phyloP scores from a whole-genome alignment of 2,113 vertebrate species.

The Regulus satrapa region DNA sequence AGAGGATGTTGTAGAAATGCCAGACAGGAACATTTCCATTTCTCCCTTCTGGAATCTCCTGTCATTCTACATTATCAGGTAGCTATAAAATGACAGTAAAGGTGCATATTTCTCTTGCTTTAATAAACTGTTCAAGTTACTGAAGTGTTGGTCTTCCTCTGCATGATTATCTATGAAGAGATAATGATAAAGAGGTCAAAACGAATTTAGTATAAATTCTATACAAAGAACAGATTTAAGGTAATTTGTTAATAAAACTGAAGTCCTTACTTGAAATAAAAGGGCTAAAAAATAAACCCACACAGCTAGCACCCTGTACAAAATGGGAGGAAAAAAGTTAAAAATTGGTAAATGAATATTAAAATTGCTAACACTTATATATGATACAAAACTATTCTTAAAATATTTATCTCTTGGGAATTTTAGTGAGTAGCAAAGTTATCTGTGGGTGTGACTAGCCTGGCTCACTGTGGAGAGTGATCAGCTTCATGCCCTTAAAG shows the following conservation, averaged over 20 bases:
- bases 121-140: background rate
- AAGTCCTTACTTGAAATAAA: background rate
- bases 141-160: background rate
- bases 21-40: background rate
- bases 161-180: background rate
- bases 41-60: background rate
- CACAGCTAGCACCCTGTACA: background rate
- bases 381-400: background rate
- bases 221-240: background rate
- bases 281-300: background rate
- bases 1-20: background rate
- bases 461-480: background rate
- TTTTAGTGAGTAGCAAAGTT: background rate
- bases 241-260: background rate
- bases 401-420: background rate
- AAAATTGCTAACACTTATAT: background rate
- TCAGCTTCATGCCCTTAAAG: background rate
- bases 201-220: background rate
- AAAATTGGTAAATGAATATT: background rate
- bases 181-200: background rate
- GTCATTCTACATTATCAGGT: background rate
- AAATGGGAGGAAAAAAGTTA: background rate
- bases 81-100: background rate
- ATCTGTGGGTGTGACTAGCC: background rate
- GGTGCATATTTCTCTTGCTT: background rate